Percentiles rank a stretch among this genome's conserved stretches.
Evolutionary conservation across 2,888 invertebrate species (phyloP).

Genomic region (Eupithecia subumbrata): DNA sequence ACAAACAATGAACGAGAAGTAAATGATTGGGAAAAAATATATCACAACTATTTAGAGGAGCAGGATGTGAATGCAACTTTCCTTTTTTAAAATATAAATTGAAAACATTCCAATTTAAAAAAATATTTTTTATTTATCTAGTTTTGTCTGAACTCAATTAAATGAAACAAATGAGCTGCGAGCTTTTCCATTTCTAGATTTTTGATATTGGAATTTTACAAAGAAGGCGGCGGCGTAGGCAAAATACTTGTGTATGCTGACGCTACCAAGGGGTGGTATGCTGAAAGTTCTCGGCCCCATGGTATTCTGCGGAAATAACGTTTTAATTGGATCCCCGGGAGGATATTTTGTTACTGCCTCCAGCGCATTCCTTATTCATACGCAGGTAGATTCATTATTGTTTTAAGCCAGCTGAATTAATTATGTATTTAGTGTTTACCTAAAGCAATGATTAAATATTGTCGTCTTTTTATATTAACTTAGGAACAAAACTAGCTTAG

Average conservation of each 20-base stretch:
- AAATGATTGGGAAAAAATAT: no score
- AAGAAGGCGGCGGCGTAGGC: neutral
- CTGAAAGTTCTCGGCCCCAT: constrained; percentile 71
- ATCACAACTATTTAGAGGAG: no score
- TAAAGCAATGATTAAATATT: no score
- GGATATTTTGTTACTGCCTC: constrained; percentile 80
- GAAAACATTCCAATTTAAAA: no score
- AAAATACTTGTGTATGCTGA: constrained; percentile 3
- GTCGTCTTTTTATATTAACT: neutral
- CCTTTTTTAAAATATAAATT: no score
- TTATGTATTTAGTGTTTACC: constrained; percentile 6
- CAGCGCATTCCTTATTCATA: constrained; percentile 50
- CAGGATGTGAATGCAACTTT: no score
- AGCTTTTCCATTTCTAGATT: neutral
- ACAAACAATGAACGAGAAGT: no score
- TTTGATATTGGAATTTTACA: neutral
- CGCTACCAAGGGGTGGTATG: constrained; percentile 53
- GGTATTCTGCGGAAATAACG: constrained; percentile 81
- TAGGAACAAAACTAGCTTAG: neutral
- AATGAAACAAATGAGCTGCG: neutral
- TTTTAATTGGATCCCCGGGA: constrained; percentile 80
- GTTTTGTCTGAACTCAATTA: neutral
- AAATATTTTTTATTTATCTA: neutral
- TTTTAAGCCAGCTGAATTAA: constrained; percentile 37
- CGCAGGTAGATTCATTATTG: constrained; percentile 40